Evolutionary conservation across 2,888 invertebrate genomes (phyloP).

Genomic region (Theristus sp.): DNA sequence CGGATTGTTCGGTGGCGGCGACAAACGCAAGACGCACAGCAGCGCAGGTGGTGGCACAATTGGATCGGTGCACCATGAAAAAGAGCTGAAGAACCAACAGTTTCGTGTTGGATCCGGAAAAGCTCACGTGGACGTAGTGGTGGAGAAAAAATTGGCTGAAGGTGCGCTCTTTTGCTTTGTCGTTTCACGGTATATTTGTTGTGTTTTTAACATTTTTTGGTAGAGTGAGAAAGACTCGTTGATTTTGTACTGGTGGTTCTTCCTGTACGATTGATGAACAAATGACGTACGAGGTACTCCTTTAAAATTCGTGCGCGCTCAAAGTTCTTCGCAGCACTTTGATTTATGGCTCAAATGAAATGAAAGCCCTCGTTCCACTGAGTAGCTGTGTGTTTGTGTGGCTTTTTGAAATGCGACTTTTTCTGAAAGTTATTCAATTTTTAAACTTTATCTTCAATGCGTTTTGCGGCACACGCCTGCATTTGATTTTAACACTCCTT

Average conservation of each 20-base stretch:
- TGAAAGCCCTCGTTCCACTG: too few relatives aligned
- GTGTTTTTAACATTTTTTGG: background rate
- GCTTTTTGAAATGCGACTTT: too few relatives aligned
- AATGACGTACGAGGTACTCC: background rate
- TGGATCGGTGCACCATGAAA: background rate
- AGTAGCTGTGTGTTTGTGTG: too few relatives aligned
- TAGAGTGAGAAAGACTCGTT: background rate
- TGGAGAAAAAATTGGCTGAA: slow-evolving; percentile 24
- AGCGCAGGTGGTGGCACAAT: background rate
- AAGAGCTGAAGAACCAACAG: background rate
- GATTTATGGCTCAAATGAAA: too few relatives aligned
- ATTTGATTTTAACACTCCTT: too few relatives aligned
- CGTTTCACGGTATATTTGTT: background rate
- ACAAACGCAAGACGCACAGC: background rate
- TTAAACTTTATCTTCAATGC: too few relatives aligned
- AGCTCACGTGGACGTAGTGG: background rate
- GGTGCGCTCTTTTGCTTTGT: slow-evolving; percentile 11
- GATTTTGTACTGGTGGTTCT: background rate
- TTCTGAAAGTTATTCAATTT: too few relatives aligned
- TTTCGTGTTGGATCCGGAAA: background rate
- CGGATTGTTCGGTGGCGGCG: background rate
- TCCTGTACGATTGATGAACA: background rate
- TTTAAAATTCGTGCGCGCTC: background rate
- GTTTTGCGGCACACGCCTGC: too few relatives aligned
- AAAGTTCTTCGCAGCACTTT: background rate